Percentiles rank a stretch among this genome's conserved stretches.
phyloP scores from a whole-genome alignment of 64 coral and sea anemone genomes.

The Platygyra sinensis region DNA sequence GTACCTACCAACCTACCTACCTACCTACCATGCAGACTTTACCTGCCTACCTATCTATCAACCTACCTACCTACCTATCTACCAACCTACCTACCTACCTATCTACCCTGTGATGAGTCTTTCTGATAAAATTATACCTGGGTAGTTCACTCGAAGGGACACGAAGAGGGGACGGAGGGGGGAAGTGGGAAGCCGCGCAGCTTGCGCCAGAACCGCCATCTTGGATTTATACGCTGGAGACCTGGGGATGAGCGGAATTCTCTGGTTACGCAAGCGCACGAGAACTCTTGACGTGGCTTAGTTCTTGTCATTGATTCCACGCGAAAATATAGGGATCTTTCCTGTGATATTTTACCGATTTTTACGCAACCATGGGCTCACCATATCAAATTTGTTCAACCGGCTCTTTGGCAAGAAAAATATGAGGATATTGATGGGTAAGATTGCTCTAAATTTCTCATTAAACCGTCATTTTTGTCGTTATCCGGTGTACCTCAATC shows the following conservation, averaged over 20 bases:
- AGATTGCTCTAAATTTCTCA: neutral
- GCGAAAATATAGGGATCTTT: slow-evolving; percentile 22
- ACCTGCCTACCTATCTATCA: too few relatives aligned
- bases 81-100: too few relatives aligned
- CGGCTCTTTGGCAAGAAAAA: slow-evolving; percentile 83
- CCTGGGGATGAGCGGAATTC: slow-evolving; percentile 14
- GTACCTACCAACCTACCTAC: too few relatives aligned
- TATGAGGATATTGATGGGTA: slow-evolving; percentile 90
- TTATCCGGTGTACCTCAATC: neutral
- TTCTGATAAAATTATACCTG: too few relatives aligned
- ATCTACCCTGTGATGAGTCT: too few relatives aligned
- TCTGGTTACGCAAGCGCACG: slow-evolving; percentile 74
- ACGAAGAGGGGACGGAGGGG: too few relatives aligned
- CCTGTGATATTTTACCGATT: neutral
- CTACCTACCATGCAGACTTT: too few relatives aligned
- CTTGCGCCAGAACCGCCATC: too few relatives aligned
- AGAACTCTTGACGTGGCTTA: slow-evolving; percentile 90
- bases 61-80: too few relatives aligned
- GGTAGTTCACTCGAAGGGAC: too few relatives aligned
- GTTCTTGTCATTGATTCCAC: slow-evolving; percentile 78
- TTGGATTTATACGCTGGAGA: neutral
- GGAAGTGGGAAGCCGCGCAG: too few relatives aligned
- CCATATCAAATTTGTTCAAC: slow-evolving; percentile 67
- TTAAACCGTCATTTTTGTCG: neutral
- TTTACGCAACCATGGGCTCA: slow-evolving; percentile 65